phyloP scores from a whole-genome alignment of 2,113 vertebrate genomes.

The Ivindomyrus marchei region DNA sequence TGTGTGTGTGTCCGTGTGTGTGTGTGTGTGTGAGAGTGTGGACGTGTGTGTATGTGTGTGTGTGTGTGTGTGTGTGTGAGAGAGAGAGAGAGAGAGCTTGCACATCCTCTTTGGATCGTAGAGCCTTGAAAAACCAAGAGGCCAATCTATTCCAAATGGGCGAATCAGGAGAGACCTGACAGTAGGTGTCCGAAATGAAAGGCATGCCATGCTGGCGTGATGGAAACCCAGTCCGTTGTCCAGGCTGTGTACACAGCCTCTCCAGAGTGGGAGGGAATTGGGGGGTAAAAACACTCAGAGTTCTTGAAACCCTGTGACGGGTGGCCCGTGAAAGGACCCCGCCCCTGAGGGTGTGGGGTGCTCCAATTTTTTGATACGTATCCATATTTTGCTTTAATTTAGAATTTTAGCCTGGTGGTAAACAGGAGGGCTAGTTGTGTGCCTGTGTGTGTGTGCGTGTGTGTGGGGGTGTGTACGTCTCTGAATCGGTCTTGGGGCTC shows the following conservation, averaged over 20 bases:
- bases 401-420: background rate
- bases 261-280: background rate
- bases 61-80: too few species aligned
- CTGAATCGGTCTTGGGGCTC: constrained; percentile 38
- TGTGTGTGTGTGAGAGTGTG: background rate
- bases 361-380: background rate
- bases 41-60: background rate
- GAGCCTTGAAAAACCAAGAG: constrained; percentile 4
- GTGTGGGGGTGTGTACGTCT: constrained; percentile 38
- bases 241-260: constrained; percentile 20
- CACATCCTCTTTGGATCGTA: background rate
- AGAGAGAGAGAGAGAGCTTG: background rate
- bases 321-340: background rate
- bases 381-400: background rate
- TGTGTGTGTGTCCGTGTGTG: rapidly evolving
- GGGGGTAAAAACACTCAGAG: constrained; percentile 9
- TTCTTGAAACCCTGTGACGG: background rate
- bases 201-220: constrained; percentile 29
- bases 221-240: constrained; percentile 29
- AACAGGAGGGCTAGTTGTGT: background rate
- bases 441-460: background rate
- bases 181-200: constrained; percentile 33
- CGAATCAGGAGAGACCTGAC: constrained; percentile 28
- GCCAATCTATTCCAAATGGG: background rate
- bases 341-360: background rate